Base-by-base conservation (phyloP, 2,113 vertebrate species). In the Caranx ignobilis region DNA sequence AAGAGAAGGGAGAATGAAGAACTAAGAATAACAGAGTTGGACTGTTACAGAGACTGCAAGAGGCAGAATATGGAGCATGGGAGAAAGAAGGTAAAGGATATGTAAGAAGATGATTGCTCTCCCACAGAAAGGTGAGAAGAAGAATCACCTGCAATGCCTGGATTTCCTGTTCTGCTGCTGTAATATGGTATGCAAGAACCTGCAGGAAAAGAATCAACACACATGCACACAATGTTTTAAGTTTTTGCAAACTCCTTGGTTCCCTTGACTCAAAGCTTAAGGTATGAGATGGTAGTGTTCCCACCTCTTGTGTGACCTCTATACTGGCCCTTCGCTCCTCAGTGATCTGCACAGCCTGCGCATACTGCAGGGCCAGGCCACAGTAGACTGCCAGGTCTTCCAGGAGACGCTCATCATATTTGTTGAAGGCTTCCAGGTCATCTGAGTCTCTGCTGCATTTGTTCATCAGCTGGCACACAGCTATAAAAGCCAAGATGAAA, bases 351-450 rank as follows among this genome's bases (percentile, higher is more conserved):
- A 96, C 96, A 88, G 96, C 96, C 91, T 97, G 96, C 1, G 93
- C 96, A 41, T 97, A 97, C 92, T 97, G 96, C 76, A 98, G 96
- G 13, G 96, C 97, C 92, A 98, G 88, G 75, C 97, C 97, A 66
- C 97, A 98, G 82, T 97, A 98, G 91, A 98, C 95, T 11, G 96
- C 96, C 55, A 98, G 96, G n/a, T 97, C 96, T 91, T 97, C 96
- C 84, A 98, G 88, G 79, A 98, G 96, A 88, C 96, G 95, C 50
- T 98, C 96, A 21, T 98, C 97, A 4, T 96, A 96, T 85, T 94
- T 93, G 90, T 97, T 97, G 91, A 98, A 98, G 80, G 95, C 91
- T 34, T 96, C 96, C 43, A 95, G 87, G 84, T 96, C 94, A 34
- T 95, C 91, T 0, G 95, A 92, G 43, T 85, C 95, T 88, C 94